Conservation (phyloP, 2,113 vertebrate species). For the Panthera leo region DNA sequence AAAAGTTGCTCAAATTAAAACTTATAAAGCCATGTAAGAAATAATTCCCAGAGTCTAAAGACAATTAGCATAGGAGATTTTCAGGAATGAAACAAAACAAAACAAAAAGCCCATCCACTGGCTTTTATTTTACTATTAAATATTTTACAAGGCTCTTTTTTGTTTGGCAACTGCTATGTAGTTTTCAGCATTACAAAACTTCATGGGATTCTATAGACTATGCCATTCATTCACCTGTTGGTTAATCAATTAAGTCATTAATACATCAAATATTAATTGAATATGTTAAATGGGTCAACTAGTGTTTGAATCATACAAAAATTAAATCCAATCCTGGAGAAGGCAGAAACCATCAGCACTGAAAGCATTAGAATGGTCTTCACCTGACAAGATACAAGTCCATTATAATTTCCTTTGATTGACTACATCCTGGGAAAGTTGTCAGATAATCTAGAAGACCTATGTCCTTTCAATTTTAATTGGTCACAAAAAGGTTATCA, state of each 20-base stretch:
- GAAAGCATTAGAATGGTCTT: background rate
- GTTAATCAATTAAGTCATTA: background rate
- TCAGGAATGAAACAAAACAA: background rate
- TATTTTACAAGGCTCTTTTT: background rate
- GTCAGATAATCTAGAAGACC: background rate
- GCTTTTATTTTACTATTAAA: background rate
- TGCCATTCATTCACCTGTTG: background rate
- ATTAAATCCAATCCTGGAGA: background rate
- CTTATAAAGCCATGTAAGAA: background rate
- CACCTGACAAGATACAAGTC: background rate
- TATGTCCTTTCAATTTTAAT: background rate
- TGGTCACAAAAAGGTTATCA: background rate
- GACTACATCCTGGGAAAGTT: background rate
- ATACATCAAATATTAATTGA: background rate
- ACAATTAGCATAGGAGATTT: background rate
- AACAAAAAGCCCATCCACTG: background rate
- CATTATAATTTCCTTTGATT: background rate
- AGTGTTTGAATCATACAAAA: background rate
- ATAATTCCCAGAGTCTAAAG: background rate
- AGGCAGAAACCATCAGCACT: background rate
- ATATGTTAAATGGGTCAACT: background rate
- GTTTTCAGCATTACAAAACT: background rate
- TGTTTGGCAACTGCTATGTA: background rate
- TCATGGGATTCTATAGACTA: background rate
- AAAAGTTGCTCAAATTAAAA: slow-evolving; percentile 28